Base-by-base conservation (phyloP, 2,113 vertebrate genomes). In the Polyodon spathula region DNA sequence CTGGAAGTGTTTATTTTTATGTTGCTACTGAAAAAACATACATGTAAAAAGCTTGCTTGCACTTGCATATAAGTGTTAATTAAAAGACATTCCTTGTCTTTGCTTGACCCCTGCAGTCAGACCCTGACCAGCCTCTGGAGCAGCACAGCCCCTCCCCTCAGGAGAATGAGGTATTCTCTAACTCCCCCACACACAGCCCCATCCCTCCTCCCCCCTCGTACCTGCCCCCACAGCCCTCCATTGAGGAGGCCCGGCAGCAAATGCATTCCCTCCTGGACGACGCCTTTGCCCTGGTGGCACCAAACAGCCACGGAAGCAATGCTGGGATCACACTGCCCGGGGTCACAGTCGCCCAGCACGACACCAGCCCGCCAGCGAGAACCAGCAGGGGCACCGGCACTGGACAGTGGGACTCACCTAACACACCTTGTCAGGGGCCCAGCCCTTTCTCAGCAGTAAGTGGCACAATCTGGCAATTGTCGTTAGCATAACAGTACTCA, bases 221-320 rank as follows among this genome's bases (percentile, higher is more conserved):
- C 43, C 60, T 95, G 74, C 91, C 89, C 0, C 96, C 94, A 0
- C 94, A 94, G 81, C 94, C 94, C 0, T 93, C 94, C 74, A 97
- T 98, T 2, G 96, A 99, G 80, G 96, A 97, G 77, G 95, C 95
- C 0, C 90, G 96, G 38, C 94, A 96, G 81, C 97, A 96, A 74
- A 99, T 99, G 96, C 94, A 98, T 81, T 97, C 93, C 0, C 86
- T 97, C 66, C 82, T 99, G 81, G 96, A 99, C 0, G 93, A 97
- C 0, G 96, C 96, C 61, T 99, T 98, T 1, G 94, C 95, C 3
- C 84, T 99, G 0, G 96, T 98, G 71, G 95, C 94, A 6, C 93
- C 96, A 65, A 89, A 90, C 51, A 88, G 86, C 68, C 93, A 92
- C 76, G 73, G 79, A 60, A 77, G 44, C 62, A 75, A 82, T 1